Base-by-base conservation (phyloP, 1,140 invertebrate species). In the Ips nitidus region DNA sequence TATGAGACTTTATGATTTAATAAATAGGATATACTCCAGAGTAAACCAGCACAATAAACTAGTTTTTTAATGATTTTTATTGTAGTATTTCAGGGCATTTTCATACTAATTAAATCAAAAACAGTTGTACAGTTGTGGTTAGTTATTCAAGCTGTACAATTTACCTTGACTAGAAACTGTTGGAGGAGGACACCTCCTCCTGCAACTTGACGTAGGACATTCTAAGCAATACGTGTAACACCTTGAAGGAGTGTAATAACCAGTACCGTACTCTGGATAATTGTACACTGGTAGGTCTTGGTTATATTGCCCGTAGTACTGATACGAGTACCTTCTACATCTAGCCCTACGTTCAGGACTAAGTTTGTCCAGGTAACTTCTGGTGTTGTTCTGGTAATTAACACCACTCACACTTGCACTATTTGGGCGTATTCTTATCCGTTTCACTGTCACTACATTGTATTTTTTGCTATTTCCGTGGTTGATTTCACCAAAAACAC, bases 121-220 rank as follows among this genome's bases (percentile, higher is more conserved):
- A n/a, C n/a, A n/a, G n/a, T n/a, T n/a, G n/a, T n/a, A n/a, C n/a
- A n/a, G n/a, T n/a, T n/a, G n/a, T n/a, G n/a, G n/a, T n/a, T n/a
- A n/a, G n/a, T n/a, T n/a, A n/a, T n/a, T n/a, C n/a, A n/a, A n/a
- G n/a, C n/a, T n/a, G n/a, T n/a, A n/a, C n/a, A 53, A 53, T 6
- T 7, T 58, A 66, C 64, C 64, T 66, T 66, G 64, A 45, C 45
- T 57, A n/a, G n/a, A n/a, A 47, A 41, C 6, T 36, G 63, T 22
- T 8, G 57, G 8, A 7, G 41, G 4, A 40, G 7, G 57, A 63
- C 72, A 73, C 42, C 72, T 8, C 45, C 72, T 58, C 53, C 69
- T 55, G 65, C 72, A 73, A 37, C 42, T 64, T 2, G 65, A 71
- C 47, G 72, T 68, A 2, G 72, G 72, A 65, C 72, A 73, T 6